Conservation (phyloP, 2,888 invertebrate genomes). For the Drosophila neotestacea region DNA sequence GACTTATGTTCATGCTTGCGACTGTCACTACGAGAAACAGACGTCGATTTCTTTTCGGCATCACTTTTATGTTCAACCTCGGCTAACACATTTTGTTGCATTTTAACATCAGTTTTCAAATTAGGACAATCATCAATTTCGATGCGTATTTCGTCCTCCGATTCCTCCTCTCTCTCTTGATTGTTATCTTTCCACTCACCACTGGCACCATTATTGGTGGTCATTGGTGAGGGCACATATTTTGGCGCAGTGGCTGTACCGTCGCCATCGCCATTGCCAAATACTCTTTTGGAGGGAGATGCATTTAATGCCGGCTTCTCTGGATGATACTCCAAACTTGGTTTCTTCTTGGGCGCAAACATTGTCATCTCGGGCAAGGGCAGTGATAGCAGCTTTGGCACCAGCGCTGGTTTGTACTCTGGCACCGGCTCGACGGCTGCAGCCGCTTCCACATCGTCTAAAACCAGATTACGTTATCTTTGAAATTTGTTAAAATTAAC, state of each 20-base stretch:
- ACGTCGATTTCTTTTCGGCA: slow-evolving; percentile 21
- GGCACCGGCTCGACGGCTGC: slow-evolving; percentile 61
- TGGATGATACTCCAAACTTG: slow-evolving; percentile 84
- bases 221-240: slow-evolving; percentile 79
- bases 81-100: slow-evolving; percentile 1
- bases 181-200: slow-evolving; percentile 26
- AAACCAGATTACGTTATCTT: slow-evolving; percentile 17
- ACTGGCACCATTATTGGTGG: slow-evolving; percentile 31
- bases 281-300: slow-evolving; percentile 65
- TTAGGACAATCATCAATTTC: slow-evolving; percentile 12
- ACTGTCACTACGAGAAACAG: slow-evolving; percentile 35
- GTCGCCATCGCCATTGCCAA: slow-evolving; percentile 18
- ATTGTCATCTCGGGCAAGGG: slow-evolving; percentile 65
- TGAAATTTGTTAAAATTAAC: neutral
- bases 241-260: slow-evolving; percentile 65
- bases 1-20: slow-evolving; percentile 53
- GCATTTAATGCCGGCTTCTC: slow-evolving; percentile 84
- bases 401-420: slow-evolving; percentile 83
- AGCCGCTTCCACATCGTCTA: slow-evolving; percentile 68
- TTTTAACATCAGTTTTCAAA: neutral
- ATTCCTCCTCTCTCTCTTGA: slow-evolving; percentile 23
- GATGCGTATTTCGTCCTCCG: slow-evolving; percentile 31
- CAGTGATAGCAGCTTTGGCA: slow-evolving; percentile 82
- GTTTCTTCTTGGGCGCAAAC: slow-evolving; percentile 68
- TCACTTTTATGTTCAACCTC: slow-evolving; percentile 37